Evolutionary conservation across 2,797 vertebrate species (phyloP).

Genomic region (Thamnophis elegans): DNA sequence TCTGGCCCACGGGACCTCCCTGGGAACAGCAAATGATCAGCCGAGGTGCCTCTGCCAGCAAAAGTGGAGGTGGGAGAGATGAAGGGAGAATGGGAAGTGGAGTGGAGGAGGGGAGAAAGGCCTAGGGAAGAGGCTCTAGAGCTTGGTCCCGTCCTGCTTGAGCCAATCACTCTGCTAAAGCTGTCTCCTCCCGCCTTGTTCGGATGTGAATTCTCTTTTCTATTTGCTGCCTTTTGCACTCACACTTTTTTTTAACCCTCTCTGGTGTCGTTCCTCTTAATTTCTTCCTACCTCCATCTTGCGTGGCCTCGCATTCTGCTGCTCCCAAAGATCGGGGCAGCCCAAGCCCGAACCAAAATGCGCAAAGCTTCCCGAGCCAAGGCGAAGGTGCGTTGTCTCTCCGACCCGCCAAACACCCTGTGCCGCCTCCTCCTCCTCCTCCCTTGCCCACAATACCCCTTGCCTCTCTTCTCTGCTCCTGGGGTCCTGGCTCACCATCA

Average conservation of each 20-base stretch:
- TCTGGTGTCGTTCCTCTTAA: slow-evolving; percentile 49
- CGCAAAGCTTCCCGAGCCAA: slow-evolving; percentile 45
- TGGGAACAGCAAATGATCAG: no score
- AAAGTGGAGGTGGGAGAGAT: no score
- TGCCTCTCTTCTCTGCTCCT: rapidly evolving
- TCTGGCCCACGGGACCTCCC: no score
- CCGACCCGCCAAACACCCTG: neutral
- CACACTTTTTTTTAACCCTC: neutral
- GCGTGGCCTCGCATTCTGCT: slow-evolving; percentile 51
- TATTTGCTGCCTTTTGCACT: neutral
- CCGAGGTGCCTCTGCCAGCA: no score
- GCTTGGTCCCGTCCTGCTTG: neutral
- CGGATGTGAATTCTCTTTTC: neutral
- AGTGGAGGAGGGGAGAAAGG: no score
- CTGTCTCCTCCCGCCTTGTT: neutral
- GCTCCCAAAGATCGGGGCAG: slow-evolving; percentile 63
- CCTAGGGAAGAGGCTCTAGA: no score
- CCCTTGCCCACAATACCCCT: neutral
- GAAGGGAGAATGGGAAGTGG: no score
- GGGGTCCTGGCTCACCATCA: neutral
- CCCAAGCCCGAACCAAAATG: slow-evolving; percentile 54
- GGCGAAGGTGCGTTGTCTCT: slow-evolving; percentile 73
- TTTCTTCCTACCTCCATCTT: slow-evolving; percentile 47
- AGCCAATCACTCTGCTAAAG: neutral
- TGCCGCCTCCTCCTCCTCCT: rapidly evolving